Evolutionary conservation across 2,113 vertebrate genomes (phyloP), one percentile per base, ranked within the genome.

Genomic region (Bubalus kerabau): DNA sequence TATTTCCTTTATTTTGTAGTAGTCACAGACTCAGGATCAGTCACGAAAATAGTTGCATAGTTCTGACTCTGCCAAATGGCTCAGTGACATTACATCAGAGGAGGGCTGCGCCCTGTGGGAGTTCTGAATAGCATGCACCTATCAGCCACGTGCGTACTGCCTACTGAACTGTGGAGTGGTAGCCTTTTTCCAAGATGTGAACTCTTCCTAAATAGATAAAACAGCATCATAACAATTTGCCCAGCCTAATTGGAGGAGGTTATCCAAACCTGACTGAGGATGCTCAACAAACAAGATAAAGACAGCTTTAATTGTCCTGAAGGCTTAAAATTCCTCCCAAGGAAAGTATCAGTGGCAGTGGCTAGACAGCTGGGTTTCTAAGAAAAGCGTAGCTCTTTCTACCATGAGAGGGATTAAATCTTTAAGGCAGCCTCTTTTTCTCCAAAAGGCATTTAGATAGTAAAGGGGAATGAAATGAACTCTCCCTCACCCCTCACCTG

Each of bases 1-100:
- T 96, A 85, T 97, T 98, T 98, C 91, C 96, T 98, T 93, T 95
- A 80, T 78, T 94, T 93, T 96, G 96, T 48, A 91, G 85, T 48
- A 60, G 93, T 91, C 43, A 80, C 74, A 95, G 91, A 67, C 89
- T 93, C 54, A 19, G 71, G 95, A 76, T 92, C 93, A 94, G 52
- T 85, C 95, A 67, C 46, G 96, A 85, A 95, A 96, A 96, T 19
- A 97, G 56, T 46, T 96, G 93, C 90, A 91, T 81, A 92, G 59
- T 87, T 97, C 64, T 43, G 71, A 88, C n/a, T 43, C 76, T 86
- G 96, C 91, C 96, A 95, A 90, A 48, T 13, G 54, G 56, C 19
- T 94, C 81, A 12, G 78, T 50, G 78, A 57, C 46, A 67, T 80
- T 36, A 94, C 88, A 85, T 80, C 87, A 86, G 54, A 67, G 88